These are phyloP conservation scores for Nasua narica DNA, from an alignment of 2,797 vertebrate species.

Conservation along the genomic window DNA sequence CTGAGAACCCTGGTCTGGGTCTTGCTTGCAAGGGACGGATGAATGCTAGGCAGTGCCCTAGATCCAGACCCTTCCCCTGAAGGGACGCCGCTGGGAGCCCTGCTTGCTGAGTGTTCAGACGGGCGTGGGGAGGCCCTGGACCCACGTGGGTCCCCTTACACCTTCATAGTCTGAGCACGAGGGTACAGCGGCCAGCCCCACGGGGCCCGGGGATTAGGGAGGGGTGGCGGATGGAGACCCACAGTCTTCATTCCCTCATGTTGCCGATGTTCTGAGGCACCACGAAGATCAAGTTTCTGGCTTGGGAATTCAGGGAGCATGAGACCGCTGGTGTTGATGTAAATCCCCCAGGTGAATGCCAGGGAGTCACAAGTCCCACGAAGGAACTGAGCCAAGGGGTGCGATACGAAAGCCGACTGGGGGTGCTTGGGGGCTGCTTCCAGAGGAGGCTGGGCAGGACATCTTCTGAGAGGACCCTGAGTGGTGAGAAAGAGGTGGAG, in stretches of 20 bases:
- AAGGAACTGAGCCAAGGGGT: neutral
- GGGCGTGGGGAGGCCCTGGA: neutral
- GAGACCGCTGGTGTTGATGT: accelerated
- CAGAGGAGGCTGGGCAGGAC: accelerated
- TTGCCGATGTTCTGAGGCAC: accelerated
- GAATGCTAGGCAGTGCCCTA: neutral
- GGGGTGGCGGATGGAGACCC: accelerated
- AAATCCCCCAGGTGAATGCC: neutral
- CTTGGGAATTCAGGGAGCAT: neutral
- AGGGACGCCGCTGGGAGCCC: neutral
- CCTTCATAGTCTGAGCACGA: accelerated
- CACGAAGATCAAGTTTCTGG: neutral
- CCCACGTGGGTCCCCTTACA: accelerated
- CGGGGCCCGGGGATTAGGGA: accelerated
- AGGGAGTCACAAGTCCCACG: accelerated
- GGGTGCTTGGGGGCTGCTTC: neutral
- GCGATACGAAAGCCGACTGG: accelerated
- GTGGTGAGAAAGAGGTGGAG: neutral
- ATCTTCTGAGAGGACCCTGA: neutral
- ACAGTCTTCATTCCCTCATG: too few relatives aligned
- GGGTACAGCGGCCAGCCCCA: accelerated
- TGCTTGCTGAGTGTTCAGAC: neutral
- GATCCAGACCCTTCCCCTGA: neutral
- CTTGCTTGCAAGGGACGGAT: neutral
- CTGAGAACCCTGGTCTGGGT: neutral